phyloP scores from a whole-genome alignment of 2,113 vertebrate species.

The Bubo scandiacus region DNA sequence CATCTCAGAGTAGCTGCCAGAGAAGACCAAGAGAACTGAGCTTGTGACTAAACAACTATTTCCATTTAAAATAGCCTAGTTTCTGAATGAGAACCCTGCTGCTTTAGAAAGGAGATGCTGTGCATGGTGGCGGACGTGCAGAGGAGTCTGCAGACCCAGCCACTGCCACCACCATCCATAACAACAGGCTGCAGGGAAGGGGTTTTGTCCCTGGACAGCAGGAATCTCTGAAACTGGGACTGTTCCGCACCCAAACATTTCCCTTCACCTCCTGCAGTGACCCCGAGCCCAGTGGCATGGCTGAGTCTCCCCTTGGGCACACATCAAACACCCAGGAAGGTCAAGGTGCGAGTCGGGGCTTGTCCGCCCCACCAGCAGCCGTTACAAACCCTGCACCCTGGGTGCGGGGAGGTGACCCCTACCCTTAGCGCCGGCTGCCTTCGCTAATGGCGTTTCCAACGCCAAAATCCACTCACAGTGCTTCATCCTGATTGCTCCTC shows the following conservation, averaged over 20 bases:
- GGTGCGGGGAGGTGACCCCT: neutral
- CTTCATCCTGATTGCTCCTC: neutral
- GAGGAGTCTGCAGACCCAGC: neutral
- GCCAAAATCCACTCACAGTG: neutral
- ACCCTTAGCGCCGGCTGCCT: accelerated
- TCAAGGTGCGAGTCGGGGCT: neutral
- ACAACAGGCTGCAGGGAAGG: neutral
- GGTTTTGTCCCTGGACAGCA: neutral
- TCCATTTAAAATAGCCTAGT: neutral
- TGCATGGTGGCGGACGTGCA: accelerated
- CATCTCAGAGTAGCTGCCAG: neutral
- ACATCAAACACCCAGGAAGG: neutral
- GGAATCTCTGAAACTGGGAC: neutral
- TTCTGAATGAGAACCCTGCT: neutral
- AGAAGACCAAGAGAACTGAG: neutral
- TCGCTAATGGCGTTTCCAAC: neutral
- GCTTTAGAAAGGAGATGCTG: neutral
- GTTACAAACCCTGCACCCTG: neutral
- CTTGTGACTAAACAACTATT: neutral
- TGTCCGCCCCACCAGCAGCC: accelerated
- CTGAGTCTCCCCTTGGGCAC: neutral
- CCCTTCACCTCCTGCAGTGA: neutral
- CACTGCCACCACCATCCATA: neutral
- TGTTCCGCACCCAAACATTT: neutral
- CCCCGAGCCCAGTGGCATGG: neutral